phyloP scores from a whole-genome alignment of 2,113 vertebrate species.

The Pelecanoides urinatrix region DNA sequence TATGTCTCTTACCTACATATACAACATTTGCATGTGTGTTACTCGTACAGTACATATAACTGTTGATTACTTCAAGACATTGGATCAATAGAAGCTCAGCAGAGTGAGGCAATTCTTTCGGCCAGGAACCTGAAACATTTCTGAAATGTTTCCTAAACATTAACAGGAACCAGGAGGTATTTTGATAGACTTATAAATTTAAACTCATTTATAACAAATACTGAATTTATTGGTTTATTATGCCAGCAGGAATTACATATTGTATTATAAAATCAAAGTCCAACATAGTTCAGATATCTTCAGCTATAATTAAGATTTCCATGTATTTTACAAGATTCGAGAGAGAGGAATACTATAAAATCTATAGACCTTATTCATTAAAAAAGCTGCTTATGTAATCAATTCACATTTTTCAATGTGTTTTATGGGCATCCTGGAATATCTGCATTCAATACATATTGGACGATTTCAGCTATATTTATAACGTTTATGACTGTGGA shows the following conservation, averaged over 20 bases:
- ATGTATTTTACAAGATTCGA: slow-evolving; percentile 61
- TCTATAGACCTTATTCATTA: slow-evolving; percentile 37
- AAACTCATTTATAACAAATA: slow-evolving; percentile 76
- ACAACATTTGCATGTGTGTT: neutral
- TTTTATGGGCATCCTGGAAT: slow-evolving; percentile 58
- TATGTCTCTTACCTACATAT: neutral
- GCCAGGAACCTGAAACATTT: slow-evolving; percentile 68
- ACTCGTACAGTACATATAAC: neutral
- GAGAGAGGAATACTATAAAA: slow-evolving; percentile 32
- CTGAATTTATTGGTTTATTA: slow-evolving; percentile 78
- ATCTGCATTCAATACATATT: slow-evolving; percentile 21
- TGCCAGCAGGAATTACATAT: slow-evolving; percentile 74
- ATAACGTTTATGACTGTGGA: neutral
- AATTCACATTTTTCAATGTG: slow-evolving; percentile 47
- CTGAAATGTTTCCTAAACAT: slow-evolving; percentile 76
- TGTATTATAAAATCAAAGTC: slow-evolving; percentile 78
- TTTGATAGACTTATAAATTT: slow-evolving; percentile 81
- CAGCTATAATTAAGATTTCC: slow-evolving; percentile 73
- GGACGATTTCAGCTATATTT: neutral
- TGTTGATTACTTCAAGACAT: slow-evolving; percentile 19
- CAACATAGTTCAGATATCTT: slow-evolving; percentile 80
- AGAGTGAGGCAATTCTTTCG: slow-evolving; percentile 30
- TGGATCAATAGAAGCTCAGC: slow-evolving; percentile 39
- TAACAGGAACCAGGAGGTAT: slow-evolving; percentile 78
- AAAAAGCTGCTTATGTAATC: slow-evolving; percentile 60